Conservation (phyloP, 2,888 invertebrate genomes). For the Cybosia mesomella region DNA sequence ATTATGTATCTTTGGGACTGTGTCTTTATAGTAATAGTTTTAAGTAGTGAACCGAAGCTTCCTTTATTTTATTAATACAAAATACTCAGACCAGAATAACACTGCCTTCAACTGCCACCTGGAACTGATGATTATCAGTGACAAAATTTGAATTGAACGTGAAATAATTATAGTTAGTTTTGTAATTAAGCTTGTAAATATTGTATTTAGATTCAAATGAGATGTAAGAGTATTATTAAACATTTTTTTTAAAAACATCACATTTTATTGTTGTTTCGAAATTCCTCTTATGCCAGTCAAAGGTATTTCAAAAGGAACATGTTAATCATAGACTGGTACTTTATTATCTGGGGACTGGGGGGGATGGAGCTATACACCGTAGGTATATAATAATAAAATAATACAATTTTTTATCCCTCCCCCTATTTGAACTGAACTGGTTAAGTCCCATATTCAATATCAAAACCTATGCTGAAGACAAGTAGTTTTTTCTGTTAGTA, state of each 20-base stretch:
- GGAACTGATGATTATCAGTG: conserved; percentile 48
- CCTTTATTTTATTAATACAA: conserved; percentile 48
- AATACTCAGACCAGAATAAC: conserved; percentile 50
- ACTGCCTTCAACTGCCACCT: conserved; percentile 67
- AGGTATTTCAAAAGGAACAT: too few relatives aligned
- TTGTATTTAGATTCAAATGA: conserved; percentile 84
- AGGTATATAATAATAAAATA: too few relatives aligned
- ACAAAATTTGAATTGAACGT: conserved; percentile 52
- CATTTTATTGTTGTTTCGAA: background rate
- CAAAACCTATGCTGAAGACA: too few relatives aligned
- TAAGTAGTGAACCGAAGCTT: conserved; percentile 55
- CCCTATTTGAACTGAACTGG: too few relatives aligned
- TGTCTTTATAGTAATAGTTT: conserved; percentile 53
- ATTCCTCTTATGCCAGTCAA: background rate
- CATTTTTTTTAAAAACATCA: conserved; percentile 63
- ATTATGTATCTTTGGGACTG: conserved; percentile 78
- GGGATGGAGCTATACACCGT: too few relatives aligned
- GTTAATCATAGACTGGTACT: too few relatives aligned
- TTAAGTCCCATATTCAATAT: too few relatives aligned
- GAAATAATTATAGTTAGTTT: conserved; percentile 66
- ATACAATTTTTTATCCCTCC: too few relatives aligned
- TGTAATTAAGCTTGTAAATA: conserved; percentile 83
- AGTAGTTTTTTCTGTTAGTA: too few relatives aligned
- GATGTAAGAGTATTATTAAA: conserved; percentile 84
- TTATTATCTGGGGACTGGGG: too few relatives aligned